These are phyloP conservation scores for Lasioglossum malachurum DNA, from an alignment of 2,888 invertebrate genomes.

Conservation along the genomic window DNA sequence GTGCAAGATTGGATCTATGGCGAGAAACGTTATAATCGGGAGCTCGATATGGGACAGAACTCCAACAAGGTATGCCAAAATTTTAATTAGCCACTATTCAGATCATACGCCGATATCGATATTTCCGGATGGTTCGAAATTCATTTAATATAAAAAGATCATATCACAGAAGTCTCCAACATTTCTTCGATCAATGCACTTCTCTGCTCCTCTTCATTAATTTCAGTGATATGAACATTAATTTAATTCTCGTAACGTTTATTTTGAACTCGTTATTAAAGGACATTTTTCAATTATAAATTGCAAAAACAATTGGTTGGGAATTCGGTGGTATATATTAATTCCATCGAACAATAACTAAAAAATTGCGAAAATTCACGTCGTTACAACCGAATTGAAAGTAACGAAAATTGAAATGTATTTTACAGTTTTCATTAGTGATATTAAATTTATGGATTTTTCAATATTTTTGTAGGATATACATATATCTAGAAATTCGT, in stretches of 20 bases:
- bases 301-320: background rate
- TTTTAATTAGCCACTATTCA: background rate
- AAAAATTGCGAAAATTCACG: background rate
- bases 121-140: background rate
- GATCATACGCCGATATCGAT: background rate
- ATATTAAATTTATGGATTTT: background rate
- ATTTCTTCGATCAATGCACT: background rate
- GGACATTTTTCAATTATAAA: background rate
- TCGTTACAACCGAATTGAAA: background rate
- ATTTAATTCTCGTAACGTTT: background rate
- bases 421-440: background rate
- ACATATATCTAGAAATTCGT: background rate
- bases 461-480: background rate
- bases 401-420: background rate
- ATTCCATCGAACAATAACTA: background rate
- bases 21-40: slow-evolving; percentile 89
- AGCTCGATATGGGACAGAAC: slow-evolving; percentile 87
- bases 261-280: background rate
- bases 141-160: background rate
- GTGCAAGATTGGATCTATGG: slow-evolving; percentile 93
- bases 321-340: background rate
- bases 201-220: background rate
- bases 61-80: slow-evolving; percentile 86
- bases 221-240: too few relatives aligned
- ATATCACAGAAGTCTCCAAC: too few relatives aligned